These are phyloP conservation scores for Margarornis squamiger DNA, from an alignment of 2,797 vertebrate species.

Conservation along the genomic window DNA sequence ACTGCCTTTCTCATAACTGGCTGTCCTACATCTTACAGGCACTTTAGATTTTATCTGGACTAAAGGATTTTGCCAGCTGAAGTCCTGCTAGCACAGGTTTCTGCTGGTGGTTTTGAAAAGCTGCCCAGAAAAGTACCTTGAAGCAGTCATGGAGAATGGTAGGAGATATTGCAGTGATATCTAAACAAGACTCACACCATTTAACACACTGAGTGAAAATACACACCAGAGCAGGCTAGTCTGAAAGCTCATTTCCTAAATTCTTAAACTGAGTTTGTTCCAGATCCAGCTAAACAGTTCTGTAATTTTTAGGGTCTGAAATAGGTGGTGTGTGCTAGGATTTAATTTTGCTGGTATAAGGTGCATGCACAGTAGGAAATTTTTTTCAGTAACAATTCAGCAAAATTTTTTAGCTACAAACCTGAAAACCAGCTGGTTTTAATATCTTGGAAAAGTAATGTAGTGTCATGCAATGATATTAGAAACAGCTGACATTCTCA, in stretches of 20 bases:
- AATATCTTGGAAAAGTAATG: constrained; percentile 12
- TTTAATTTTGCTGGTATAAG: background rate
- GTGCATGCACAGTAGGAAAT: background rate
- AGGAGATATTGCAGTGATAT: background rate
- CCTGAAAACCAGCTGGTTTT: constrained; percentile 30
- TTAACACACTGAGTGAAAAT: background rate
- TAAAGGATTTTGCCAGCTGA: background rate
- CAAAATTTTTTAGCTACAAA: background rate
- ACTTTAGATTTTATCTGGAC: constrained; percentile 48
- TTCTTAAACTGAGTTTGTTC: background rate
- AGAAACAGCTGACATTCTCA: constrained; percentile 43
- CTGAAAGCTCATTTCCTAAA: background rate
- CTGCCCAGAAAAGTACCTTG: background rate
- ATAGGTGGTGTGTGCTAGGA: background rate
- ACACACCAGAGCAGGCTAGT: background rate
- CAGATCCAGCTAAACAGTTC: background rate
- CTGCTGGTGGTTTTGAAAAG: constrained; percentile 28
- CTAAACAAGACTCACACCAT: background rate
- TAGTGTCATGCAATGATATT: background rate
- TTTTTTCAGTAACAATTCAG: background rate
- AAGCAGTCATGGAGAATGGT: background rate
- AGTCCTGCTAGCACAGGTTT: constrained; percentile 28
- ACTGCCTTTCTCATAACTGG: background rate
- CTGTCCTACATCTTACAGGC: background rate
- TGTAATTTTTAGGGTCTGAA: background rate